Evolutionary conservation across 2,797 vertebrate species (phyloP), one percentile per base, ranked within the genome.

Genomic region (Brotula barbata): DNA sequence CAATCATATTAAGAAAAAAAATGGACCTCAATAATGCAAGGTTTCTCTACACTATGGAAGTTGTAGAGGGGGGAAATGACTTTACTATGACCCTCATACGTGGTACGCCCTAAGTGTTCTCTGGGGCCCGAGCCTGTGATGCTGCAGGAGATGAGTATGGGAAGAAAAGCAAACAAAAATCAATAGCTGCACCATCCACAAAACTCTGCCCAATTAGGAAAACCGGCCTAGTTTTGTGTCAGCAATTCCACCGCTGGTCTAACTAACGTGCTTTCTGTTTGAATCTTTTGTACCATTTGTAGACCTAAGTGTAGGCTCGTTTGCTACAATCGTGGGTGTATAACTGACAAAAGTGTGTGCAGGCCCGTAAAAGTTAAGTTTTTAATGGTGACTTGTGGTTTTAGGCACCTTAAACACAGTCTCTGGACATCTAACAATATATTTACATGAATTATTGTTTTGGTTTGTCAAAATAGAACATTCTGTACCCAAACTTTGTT

Each of bases 151-250:
- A 52, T n/a, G 51, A 72, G 42, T 39, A 40, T 52, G 52, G n/a
- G 20, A 58, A 61, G 68, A 69, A 75, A 83, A 80, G 75, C 62
- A 64, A 78, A 72, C 37, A 68, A 62, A 78, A 76, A 84, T 87
- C 81, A 73, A 83, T 80, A 77, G 49, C 12, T 33, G 51, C 71
- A 63, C 58, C 46, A 37, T 68, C 58, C 70, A 74, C 77, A 76
- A 68, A 73, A 61, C 75, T 40, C 50, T 58, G 19, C 42, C 72
- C 72, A 83, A 80, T 86, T 81, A 83, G 55, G 58, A 52, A 77
- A 59, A 7, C 56, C 54, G 31, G 58, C 57, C 1, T 11, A 22
- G 34, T 49, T 65, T 71, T 75, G 73, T 81, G 58, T 79, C 69
- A 54, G 71, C 19, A 17, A 48, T 73, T 75, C 52, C 33, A 58